Percentiles rank a stretch among this genome's conserved stretches.
Evolutionary conservation across 2,888 invertebrate genomes (phyloP).

Genomic region (Synergus itoensis): DNA sequence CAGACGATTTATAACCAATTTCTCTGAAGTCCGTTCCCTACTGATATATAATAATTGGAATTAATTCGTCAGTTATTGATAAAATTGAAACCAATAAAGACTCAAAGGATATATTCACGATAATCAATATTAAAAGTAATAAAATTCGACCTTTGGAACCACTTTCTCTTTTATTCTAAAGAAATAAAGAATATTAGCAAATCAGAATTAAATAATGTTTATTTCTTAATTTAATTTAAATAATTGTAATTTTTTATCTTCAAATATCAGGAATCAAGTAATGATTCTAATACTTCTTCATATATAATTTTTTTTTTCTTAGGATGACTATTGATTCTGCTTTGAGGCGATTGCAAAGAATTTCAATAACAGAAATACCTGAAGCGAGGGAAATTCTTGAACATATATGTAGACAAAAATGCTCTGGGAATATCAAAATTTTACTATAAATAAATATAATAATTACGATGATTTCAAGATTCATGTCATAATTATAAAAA

Average conservation of each 20-base stretch:
- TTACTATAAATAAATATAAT: background rate
- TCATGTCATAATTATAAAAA: background rate
- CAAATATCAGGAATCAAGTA: background rate
- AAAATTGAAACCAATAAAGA: slow-evolving; percentile 68
- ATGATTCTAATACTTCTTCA: background rate
- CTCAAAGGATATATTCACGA: background rate
- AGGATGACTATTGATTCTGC: slow-evolving; percentile 10
- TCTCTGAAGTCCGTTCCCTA: too few species aligned
- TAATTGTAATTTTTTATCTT: background rate
- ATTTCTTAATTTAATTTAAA: background rate
- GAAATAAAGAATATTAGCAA: background rate
- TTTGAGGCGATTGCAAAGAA: slow-evolving; percentile 55
- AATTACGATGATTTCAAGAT: background rate
- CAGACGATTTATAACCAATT: too few species aligned
- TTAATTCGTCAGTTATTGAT: slow-evolving; percentile 59
- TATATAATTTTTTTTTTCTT: background rate
- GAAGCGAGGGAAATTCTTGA: slow-evolving; percentile 48
- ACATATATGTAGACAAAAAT: background rate
- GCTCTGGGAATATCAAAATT: background rate
- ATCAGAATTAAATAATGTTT: background rate
- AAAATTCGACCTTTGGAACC: background rate
- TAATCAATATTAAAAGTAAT: slow-evolving; percentile 7
- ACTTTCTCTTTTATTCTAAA: background rate
- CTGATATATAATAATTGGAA: background rate
- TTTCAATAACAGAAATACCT: slow-evolving; percentile 65